Evolutionary conservation across 2,113 vertebrate species (phyloP).

Genomic region (Oryzias melastigma): DNA sequence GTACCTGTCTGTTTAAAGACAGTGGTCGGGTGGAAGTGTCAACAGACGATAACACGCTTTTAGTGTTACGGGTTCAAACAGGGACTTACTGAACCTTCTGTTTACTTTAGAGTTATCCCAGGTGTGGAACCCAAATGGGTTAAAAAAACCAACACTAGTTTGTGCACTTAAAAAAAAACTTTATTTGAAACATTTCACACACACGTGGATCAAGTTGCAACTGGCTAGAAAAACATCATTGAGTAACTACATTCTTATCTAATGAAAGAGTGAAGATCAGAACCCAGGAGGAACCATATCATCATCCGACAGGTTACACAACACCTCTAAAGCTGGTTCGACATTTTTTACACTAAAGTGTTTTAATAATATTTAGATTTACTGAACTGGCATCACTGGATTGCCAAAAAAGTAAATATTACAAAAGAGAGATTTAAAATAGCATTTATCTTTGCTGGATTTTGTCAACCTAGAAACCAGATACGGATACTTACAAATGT

Average conservation of each 20-base stretch:
- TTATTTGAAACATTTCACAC: conserved; percentile 7
- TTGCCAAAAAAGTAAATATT: background rate
- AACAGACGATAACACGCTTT: conserved; percentile 4
- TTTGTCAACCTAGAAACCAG: background rate
- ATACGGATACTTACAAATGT: conserved; percentile 62
- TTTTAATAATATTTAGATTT: conserved; percentile 11
- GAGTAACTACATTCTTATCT: conserved; percentile 46
- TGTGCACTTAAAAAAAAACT: background rate
- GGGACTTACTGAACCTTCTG: too few species aligned
- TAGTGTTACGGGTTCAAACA: background rate
- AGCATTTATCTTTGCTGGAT: background rate
- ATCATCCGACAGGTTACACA: conserved; percentile 44
- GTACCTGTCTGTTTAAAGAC: conserved; percentile 46
- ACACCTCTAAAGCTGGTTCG: background rate
- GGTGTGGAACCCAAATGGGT: too few species aligned
- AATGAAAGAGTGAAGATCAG: conserved; percentile 61
- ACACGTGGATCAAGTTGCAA: conserved; percentile 26
- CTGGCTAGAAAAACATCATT: conserved; percentile 42
- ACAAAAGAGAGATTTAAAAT: background rate
- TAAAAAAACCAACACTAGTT: too few species aligned
- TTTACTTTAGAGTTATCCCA: too few species aligned
- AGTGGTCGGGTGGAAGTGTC: conserved; percentile 28
- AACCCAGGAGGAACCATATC: conserved; percentile 38
- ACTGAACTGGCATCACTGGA: conserved; percentile 14
- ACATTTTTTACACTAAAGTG: too few species aligned